Evolutionary conservation across 1,140 invertebrate genomes (phyloP).

Genomic region (Drosophila insularis): DNA sequence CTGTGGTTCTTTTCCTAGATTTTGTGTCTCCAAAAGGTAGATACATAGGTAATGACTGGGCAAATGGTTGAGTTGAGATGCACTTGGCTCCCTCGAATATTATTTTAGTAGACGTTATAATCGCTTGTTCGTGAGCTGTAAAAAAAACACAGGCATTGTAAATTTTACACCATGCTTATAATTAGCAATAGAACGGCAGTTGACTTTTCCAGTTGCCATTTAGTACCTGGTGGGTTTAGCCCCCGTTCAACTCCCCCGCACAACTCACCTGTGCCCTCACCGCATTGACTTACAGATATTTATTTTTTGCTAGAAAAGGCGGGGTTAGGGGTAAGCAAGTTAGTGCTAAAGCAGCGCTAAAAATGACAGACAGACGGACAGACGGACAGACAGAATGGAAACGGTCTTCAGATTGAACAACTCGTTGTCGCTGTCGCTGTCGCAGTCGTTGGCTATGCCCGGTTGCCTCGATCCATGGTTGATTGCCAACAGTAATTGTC

Average conservation of each 20-base stretch:
- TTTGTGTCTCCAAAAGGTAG: too few species aligned
- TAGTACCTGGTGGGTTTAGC: not conserved
- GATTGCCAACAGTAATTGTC: conserved; percentile 69
- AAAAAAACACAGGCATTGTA: conserved; percentile 72
- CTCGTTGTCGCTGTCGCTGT: not conserved
- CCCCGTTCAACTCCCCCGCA: not conserved
- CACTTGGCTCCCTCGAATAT: conserved; percentile 2
- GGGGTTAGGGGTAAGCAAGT: not conserved
- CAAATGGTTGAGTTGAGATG: not conserved
- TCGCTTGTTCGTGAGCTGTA: conserved; percentile 75
- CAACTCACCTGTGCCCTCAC: not conserved
- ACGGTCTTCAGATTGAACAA: conserved; percentile 1
- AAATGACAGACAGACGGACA: conserved; percentile 24
- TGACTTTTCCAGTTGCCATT: conserved; percentile 63
- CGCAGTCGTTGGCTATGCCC: not conserved
- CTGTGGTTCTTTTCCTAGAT: too few species aligned
- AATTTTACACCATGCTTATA: conserved; percentile 74
- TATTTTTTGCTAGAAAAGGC: not conserved
- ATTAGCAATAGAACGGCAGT: conserved; percentile 76
- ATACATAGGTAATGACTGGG: too few species aligned
- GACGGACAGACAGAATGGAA: not conserved
- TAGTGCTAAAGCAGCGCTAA: conserved; percentile 9
- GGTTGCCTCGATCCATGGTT: conserved; percentile 41
- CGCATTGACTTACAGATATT: too few species aligned
- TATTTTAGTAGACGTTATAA: conserved; percentile 61